Conservation (phyloP, 2,797 vertebrate genomes). For the Synaphobranchus kaupii region DNA sequence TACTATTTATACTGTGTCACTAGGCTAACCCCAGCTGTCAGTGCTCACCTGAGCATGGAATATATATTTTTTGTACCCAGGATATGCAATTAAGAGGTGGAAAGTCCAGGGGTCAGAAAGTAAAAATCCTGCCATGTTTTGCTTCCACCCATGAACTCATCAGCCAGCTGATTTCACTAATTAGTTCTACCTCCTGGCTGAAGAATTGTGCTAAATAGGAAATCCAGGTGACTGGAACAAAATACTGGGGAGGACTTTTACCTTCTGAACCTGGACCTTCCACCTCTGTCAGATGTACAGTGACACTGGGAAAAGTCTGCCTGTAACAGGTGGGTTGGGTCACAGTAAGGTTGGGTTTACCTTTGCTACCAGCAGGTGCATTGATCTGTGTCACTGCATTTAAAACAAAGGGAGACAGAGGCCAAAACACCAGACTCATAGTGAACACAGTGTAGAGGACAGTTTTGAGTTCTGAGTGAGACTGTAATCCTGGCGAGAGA, state of each 20-base stretch:
- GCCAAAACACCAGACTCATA: constrained; percentile 40
- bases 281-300: constrained; percentile 47
- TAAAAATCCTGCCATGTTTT: too few relatives aligned
- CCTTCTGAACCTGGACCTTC: too few relatives aligned
- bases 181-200: too few relatives aligned
- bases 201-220: too few relatives aligned
- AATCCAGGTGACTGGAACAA: too few relatives aligned
- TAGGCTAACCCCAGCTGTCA: neutral
- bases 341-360: constrained; percentile 61
- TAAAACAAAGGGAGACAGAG: constrained; percentile 58
- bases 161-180: too few relatives aligned
- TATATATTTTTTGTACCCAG: neutral
- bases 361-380: constrained; percentile 58
- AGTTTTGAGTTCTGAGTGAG: constrained; percentile 22
- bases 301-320: constrained; percentile 49
- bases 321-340: constrained; percentile 23
- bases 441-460: constrained; percentile 23
- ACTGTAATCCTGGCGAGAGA: constrained; percentile 31
- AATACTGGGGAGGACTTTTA: too few relatives aligned
- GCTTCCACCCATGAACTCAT: too few relatives aligned
- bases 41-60: neutral
- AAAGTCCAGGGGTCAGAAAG: too few relatives aligned
- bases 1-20: neutral
- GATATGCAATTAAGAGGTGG: neutral
- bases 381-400: constrained; percentile 53